These are phyloP conservation scores for Actinopyga echinites DNA, from an alignment of 53 echinoderm and acorn worm genomes.

Conservation along the genomic window DNA sequence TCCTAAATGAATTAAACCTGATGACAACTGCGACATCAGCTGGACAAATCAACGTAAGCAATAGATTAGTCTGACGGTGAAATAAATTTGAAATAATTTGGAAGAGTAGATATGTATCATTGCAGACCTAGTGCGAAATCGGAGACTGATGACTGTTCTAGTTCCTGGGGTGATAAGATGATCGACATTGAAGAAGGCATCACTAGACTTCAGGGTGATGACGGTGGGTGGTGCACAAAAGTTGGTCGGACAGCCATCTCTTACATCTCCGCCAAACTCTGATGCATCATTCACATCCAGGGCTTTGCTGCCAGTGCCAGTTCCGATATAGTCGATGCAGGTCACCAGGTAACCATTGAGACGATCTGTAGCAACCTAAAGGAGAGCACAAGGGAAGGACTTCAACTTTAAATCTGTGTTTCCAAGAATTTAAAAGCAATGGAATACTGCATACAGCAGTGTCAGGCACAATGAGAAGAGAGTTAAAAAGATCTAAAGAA, in stretches of 20 bases:
- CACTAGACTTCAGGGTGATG: slow-evolving; percentile 70
- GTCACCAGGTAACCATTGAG: slow-evolving; percentile 96
- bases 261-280: slow-evolving; percentile 63
- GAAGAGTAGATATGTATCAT: not conserved
- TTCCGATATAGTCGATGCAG: slow-evolving; percentile 82
- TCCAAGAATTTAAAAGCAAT: no score
- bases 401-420: no score
- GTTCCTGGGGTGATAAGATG: slow-evolving; percentile 80
- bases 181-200: slow-evolving; percentile 74
- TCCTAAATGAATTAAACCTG: no score
- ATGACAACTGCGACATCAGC: no score
- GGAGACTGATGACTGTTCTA: slow-evolving; percentile 74
- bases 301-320: slow-evolving; percentile 51
- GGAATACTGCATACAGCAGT: no score
- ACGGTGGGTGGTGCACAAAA: slow-evolving; percentile 95
- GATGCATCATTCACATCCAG: slow-evolving; percentile 72
- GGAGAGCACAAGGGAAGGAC: not conserved
- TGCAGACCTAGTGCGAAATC: slow-evolving; percentile 83
- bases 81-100: not conserved
- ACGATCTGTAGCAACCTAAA: slow-evolving; percentile 87
- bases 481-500: no score
- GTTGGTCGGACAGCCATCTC: slow-evolving; percentile 78
- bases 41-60: no score
- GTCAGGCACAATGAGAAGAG: no score
- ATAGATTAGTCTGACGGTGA: no score